phyloP scores from a whole-genome alignment of 2,113 vertebrate species.

The Protobothrops mucrosquamatus region DNA sequence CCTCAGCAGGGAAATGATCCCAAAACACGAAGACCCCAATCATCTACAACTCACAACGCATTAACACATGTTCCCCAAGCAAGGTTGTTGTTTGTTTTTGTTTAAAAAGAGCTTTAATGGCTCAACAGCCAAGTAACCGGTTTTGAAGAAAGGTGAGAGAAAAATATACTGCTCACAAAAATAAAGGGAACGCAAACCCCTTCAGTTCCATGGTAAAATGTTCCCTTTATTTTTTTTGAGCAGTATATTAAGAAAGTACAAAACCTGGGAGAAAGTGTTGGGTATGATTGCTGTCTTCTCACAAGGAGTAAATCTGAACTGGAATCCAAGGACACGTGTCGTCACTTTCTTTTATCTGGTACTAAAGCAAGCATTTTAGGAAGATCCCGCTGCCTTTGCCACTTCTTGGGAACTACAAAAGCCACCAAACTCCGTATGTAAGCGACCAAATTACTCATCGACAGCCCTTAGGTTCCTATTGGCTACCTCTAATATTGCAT shows the following conservation, averaged over 20 bases:
- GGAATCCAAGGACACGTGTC: not conserved
- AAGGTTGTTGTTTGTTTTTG: too few species aligned
- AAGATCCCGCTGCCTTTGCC: not conserved
- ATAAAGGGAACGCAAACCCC: too few species aligned
- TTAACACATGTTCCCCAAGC: not conserved
- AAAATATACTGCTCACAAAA: too few species aligned
- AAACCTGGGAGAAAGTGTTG: too few species aligned
- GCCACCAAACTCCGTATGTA: not conserved
- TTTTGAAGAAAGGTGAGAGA: not conserved
- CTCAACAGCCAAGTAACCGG: not conserved
- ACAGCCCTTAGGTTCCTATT: not conserved
- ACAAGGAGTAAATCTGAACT: not conserved
- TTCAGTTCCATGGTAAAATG: too few species aligned
- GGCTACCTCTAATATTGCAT: not conserved
- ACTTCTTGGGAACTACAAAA: not conserved
- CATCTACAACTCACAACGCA: not conserved
- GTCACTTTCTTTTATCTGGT: not conserved
- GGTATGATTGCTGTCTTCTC: not conserved
- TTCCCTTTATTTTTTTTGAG: too few species aligned
- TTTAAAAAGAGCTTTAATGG: too few species aligned
- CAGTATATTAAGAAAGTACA: not conserved
- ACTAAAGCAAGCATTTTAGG: not conserved
- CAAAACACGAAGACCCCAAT: not conserved
- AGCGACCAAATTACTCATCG: not conserved
- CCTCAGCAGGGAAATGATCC: too few species aligned